These are phyloP conservation scores for Apamea anceps DNA, from an alignment of 2,888 invertebrate species.

Conservation along the genomic window DNA sequence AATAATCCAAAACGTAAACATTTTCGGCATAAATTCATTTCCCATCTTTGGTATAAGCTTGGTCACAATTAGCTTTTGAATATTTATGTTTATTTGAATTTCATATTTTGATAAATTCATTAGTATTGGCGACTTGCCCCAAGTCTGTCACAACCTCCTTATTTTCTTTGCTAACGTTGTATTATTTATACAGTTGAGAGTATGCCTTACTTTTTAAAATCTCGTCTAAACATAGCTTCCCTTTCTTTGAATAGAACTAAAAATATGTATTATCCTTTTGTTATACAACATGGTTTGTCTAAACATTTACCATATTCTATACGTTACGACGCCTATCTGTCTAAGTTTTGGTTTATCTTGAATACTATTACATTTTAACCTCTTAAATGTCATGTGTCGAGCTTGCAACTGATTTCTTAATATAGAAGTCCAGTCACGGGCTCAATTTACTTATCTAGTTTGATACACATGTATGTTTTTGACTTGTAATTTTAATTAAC, in stretches of 20 bases:
- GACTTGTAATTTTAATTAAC: constrained; percentile 45
- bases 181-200: constrained; percentile 71
- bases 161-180: constrained; percentile 66
- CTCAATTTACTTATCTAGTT: constrained; percentile 48
- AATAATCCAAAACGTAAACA: background rate
- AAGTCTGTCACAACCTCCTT: constrained; percentile 58
- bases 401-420: constrained; percentile 61
- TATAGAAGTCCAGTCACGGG: constrained; percentile 45
- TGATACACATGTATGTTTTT: constrained; percentile 45
- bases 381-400: constrained; percentile 45
- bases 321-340: constrained; percentile 29
- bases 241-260: constrained; percentile 32
- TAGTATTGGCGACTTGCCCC: constrained; percentile 77
- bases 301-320: constrained; percentile 18
- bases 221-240: constrained; percentile 36
- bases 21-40: constrained; percentile 11
- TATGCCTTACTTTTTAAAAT: constrained; percentile 52
- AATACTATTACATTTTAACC: constrained; percentile 49
- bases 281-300: constrained; percentile 19
- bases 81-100: constrained; percentile 71
- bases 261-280: constrained; percentile 9
- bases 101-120: constrained; percentile 69
- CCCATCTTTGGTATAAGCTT: constrained; percentile 45
- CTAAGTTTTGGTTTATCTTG: constrained; percentile 43
- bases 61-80: constrained; percentile 58